Evolutionary conservation across 1,140 invertebrate species (phyloP).

Genomic region (Andrena cerasifolii): DNA sequence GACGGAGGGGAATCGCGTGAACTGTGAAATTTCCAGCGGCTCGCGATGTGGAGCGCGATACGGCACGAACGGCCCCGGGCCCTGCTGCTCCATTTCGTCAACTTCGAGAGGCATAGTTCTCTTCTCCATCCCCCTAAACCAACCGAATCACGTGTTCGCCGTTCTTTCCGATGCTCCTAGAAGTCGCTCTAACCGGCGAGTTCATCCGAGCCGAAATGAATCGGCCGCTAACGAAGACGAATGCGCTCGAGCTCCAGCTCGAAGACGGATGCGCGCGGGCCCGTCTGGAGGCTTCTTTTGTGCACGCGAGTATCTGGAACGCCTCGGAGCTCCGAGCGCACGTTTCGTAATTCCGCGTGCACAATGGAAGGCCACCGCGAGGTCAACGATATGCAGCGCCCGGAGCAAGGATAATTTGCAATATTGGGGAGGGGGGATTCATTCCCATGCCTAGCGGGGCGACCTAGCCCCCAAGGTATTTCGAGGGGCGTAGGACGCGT

Average conservation of each 20-base stretch:
- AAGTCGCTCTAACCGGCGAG: background rate
- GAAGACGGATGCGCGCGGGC: background rate
- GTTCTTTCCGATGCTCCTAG: too few relatives aligned
- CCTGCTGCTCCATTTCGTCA: background rate
- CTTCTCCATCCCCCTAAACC: too few relatives aligned
- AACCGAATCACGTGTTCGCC: too few relatives aligned
- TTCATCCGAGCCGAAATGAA: background rate
- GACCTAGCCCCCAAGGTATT: too few relatives aligned
- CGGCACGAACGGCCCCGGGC: background rate
- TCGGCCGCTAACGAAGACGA: constrained; percentile 27
- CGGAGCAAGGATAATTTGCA: constrained; percentile 8
- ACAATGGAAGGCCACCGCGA: constrained; percentile 21
- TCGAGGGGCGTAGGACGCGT: constrained; percentile 11
- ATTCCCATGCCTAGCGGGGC: too few relatives aligned
- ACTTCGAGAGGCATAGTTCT: background rate
- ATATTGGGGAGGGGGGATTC: constrained; percentile 5
- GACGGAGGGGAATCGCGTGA: background rate
- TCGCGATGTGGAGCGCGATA: background rate
- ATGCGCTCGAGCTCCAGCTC: background rate
- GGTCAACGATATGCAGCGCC: constrained; percentile 34
- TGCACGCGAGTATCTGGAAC: constrained; percentile 2
- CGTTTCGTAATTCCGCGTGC: constrained; percentile 36
- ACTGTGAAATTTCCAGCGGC: background rate
- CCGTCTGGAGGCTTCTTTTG: background rate
- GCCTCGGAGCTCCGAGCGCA: background rate